A percentile compares a stretch with the other conserved stretches of the same genome.
phyloP scores from a whole-genome alignment of 2,113 vertebrate species.

The Odobenus rosmarus region DNA sequence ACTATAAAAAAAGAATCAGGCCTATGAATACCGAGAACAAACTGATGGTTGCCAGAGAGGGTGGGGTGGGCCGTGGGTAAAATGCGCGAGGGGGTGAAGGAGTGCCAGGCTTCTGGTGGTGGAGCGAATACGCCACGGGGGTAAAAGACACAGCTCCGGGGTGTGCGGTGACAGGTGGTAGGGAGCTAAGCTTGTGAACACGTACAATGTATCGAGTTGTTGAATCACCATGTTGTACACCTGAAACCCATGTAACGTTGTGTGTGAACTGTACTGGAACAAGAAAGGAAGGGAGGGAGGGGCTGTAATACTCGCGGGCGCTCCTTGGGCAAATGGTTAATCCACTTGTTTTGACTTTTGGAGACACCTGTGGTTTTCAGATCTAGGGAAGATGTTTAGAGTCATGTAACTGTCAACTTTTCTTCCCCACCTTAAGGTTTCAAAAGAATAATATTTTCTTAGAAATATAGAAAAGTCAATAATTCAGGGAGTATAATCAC shows the following conservation, averaged over 20 bases:
- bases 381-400: not conserved
- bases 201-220: rapidly evolving
- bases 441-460: not conserved
- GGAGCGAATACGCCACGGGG: rapidly evolving
- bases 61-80: rapidly evolving
- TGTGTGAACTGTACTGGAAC: too few relatives aligned
- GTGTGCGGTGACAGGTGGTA: not conserved
- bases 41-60: not conserved
- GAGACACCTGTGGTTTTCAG: not conserved
- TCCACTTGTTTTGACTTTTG: too few relatives aligned
- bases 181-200: rapidly evolving
- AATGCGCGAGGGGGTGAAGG: not conserved
- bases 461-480: not conserved
- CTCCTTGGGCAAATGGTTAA: not conserved
- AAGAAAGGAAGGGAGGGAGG: not conserved
- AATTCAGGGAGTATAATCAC: not conserved
- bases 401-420: not conserved
- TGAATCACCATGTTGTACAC: rapidly evolving
- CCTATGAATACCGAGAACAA: not conserved
- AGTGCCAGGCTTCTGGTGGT: not conserved
- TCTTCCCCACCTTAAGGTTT: not conserved
- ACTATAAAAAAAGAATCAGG: not conserved
- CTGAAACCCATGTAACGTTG: rapidly evolving
- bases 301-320: too few relatives aligned
- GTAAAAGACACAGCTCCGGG: not conserved